Base-by-base conservation (phyloP, 1,140 invertebrate genomes). In the Homalodisca vitripennis region DNA sequence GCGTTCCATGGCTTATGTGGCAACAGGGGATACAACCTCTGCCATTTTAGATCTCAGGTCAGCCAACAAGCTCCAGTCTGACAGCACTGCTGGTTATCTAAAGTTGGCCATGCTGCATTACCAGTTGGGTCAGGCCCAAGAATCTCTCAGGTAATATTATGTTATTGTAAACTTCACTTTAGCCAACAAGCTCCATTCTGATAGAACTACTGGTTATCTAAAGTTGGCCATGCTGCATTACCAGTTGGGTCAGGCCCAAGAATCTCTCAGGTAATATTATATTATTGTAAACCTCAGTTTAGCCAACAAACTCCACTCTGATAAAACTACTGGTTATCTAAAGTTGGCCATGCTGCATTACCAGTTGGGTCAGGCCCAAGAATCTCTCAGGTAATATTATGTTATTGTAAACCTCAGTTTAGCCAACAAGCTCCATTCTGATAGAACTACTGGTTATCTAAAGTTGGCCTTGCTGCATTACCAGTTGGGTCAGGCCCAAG, bases 31-130 rank as follows among this genome's bases (percentile, higher is more conserved):
- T 79, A 82, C 90, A 27, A 85, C 90, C 73, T 89, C 91, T 70
- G 98, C 97, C 12, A 92, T 99, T 69, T 87, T 88, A 22, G 98
- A 99, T 79, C 87, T 99, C 73, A 84, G 92, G 68, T 89, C 92
- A 1, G 90, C 94, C 3, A 97, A 96, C 17, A 94, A 97, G 77
- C 83, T 99, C 32, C 85, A 90, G 48, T 87, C 90, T 66, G 98
- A 99, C 80, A 95, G 97, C 76, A 98, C 95, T 0, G 87, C 88
- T 65, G 95, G 94, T 0, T 96, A 89, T 79, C 89, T 88, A 67
- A 91, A 93, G 73, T 84, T 99, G 0, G 88, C 94, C 30, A 81
- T 83, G 46, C 80, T 99, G 47, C 86, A 97, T 46, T 99, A 99
- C 82, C 84, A 89, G 73, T 84, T 97, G 60, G 97, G 97, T 13